phyloP scores from a whole-genome alignment of 2,888 invertebrate genomes.

The Papilio elwesi region DNA sequence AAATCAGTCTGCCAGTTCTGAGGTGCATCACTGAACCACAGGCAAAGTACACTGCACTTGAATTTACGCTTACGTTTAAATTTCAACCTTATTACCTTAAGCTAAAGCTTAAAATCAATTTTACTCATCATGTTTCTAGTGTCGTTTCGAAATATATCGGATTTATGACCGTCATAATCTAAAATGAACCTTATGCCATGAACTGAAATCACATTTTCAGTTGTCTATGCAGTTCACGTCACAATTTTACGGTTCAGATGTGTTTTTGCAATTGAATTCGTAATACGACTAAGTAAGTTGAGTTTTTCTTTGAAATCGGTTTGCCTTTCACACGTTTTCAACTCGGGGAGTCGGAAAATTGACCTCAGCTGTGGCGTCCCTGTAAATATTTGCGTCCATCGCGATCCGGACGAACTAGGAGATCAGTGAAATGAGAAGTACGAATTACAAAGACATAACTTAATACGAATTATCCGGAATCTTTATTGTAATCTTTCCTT shows the following conservation, averaged over 20 bases:
- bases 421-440: slow-evolving; percentile 67
- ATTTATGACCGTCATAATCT: slow-evolving; percentile 51
- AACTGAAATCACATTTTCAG: slow-evolving; percentile 62
- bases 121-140: slow-evolving; percentile 38
- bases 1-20: slow-evolving; percentile 76
- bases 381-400: slow-evolving; percentile 80
- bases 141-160: slow-evolving; percentile 48
- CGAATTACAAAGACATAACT: slow-evolving; percentile 58
- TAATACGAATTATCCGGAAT: neutral
- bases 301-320: slow-evolving; percentile 23
- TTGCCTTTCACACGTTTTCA: slow-evolving; percentile 54
- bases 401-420: slow-evolving; percentile 69
- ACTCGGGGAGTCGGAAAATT: slow-evolving; percentile 62
- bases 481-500: no score
- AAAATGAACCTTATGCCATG: slow-evolving; percentile 61
- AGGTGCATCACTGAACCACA: slow-evolving; percentile 73
- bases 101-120: slow-evolving; percentile 45
- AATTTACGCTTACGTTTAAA: slow-evolving; percentile 44
- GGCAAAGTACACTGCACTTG: slow-evolving; percentile 78
- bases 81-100: slow-evolving; percentile 41
- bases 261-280: slow-evolving; percentile 42
- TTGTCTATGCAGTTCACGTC: slow-evolving; percentile 49
- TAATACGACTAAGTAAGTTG: slow-evolving; percentile 13
- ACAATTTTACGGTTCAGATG: slow-evolving; percentile 60
- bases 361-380: slow-evolving; percentile 78